Evolutionary conservation across 1,140 invertebrate species (phyloP), one percentile per base, ranked within the genome.

Genomic region (Lasioglossum albipes): DNA sequence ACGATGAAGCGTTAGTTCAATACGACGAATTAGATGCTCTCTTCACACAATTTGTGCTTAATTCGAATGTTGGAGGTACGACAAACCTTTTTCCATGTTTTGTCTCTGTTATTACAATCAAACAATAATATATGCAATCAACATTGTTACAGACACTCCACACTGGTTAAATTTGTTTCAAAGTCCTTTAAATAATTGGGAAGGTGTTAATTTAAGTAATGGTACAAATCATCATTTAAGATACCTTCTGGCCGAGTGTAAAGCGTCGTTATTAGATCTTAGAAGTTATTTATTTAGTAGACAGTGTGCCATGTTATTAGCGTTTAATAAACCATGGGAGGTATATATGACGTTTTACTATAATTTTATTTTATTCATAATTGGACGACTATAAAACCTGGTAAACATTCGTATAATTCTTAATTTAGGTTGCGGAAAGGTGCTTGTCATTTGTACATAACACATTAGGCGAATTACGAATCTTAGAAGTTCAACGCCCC

Each of bases 11-110:
- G 41, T 93, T 99, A 79, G 96, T 99, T 67, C 98, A 99, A 89
- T 99, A 99, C 93, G 98, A 99, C 94, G 98, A 99, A 94, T 93
- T 99, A 85, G 98, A 99, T 94, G 98, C 98, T 73, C 95, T 99
- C 69, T 99, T 99, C 93, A 98, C 98, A 16, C 98, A 99, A 94
- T 99, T 99, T 94, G 96, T 99, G 59, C 95, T 98, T 76, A 99
- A 99, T 94, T 97, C 97, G 65, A 96, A 97, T 91, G 95, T 97
- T 82, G 97, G 97, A 89, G 95, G 96, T 96, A 92, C 90, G 88
- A 36, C 59, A 57, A 5, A 64, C 12, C 10, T 27, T 57, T 20
- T 70, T 69, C 31, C 7, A 16, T 54, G 36, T 52, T 45, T 9
- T 59, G 5, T 64, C 12, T 18, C 0, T 54, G n/a, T 20, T 16